These are phyloP conservation scores for Penelope pileata DNA, from an alignment of 2,113 vertebrate species.

Conservation along the genomic window DNA sequence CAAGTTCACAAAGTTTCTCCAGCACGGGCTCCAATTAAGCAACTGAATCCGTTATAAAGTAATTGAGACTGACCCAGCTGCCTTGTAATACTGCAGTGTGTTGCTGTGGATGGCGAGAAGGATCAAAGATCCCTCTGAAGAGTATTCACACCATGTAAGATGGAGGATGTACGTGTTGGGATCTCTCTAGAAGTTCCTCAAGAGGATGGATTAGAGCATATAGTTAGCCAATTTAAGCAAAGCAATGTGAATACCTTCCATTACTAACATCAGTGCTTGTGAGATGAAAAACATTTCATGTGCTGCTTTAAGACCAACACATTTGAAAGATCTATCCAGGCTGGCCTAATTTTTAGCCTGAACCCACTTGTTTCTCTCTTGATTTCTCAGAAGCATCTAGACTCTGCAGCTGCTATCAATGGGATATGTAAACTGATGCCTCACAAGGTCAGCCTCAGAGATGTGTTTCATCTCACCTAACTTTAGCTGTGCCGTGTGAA, in stretches of 20 bases:
- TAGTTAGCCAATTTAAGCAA: neutral
- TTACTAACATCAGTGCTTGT: neutral
- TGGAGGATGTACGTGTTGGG: neutral
- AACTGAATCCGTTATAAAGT: neutral
- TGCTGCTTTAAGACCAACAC: neutral
- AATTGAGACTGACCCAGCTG: slow-evolving; percentile 16
- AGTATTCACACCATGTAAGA: neutral
- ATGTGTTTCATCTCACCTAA: neutral
- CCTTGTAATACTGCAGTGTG: neutral
- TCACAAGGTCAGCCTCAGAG: neutral
- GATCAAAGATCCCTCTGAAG: neutral
- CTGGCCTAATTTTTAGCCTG: neutral
- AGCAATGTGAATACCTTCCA: neutral
- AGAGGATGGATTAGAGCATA: neutral
- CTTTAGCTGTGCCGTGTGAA: neutral
- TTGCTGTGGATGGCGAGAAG: neutral
- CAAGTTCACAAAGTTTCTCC: slow-evolving; percentile 34
- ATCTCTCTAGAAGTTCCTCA: neutral
- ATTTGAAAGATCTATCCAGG: neutral
- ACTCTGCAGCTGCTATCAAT: neutral
- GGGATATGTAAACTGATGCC: neutral
- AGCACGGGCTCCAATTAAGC: neutral
- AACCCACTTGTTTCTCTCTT: neutral
- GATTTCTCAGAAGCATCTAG: neutral
- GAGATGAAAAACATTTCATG: neutral